Conservation (phyloP, 2,113 vertebrate genomes). For the Corydoras maculifer region DNA sequence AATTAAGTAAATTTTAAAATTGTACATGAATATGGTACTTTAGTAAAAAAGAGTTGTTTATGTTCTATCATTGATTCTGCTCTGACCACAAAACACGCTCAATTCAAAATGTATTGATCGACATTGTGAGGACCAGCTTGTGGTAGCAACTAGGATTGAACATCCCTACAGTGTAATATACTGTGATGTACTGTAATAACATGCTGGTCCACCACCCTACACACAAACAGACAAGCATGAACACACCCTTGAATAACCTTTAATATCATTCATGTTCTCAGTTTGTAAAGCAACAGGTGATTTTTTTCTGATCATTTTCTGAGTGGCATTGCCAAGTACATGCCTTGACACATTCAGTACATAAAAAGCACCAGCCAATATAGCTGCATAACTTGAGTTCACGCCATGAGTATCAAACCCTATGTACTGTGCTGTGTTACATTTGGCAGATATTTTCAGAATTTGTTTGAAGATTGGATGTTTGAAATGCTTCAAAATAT, state of each 20-base stretch:
- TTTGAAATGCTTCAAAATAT: not conserved
- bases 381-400: constrained; percentile 17
- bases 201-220: no score
- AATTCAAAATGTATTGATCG: no score
- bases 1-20: no score
- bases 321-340: constrained; percentile 10
- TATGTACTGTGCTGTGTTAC: not conserved
- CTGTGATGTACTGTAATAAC: no score
- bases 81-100: no score
- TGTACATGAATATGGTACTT: no score
- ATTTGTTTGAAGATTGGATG: constrained; percentile 6
- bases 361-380: constrained; percentile 11
- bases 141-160: no score
- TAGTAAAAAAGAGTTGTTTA: no score
- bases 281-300: constrained; percentile 37
- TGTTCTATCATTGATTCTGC: no score
- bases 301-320: constrained; percentile 36
- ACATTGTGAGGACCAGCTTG: no score
- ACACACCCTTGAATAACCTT: not conserved
- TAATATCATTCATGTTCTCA: constrained; percentile 14
- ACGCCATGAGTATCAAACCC: not conserved
- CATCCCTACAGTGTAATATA: no score
- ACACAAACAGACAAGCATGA: not conserved
- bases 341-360: constrained; percentile 8
- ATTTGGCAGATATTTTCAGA: not conserved